Evolutionary conservation across 2,797 vertebrate genomes (phyloP).

Genomic region (Sternarchorhynchus goeldii): DNA sequence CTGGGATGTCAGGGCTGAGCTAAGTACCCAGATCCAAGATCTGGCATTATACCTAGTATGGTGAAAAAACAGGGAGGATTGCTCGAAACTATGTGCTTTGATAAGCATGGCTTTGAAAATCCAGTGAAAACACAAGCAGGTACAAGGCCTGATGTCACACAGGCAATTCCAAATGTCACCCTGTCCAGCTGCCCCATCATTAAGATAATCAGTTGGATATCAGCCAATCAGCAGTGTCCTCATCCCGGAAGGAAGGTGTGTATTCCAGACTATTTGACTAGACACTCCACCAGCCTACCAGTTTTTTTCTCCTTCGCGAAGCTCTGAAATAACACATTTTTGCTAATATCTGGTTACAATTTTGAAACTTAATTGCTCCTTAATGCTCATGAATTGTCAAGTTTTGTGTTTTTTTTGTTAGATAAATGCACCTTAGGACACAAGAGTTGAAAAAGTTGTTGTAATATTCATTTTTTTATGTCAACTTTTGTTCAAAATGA

Average conservation of each 20-base stretch:
- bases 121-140: slow-evolving; percentile 68
- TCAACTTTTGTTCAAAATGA: slow-evolving; percentile 61
- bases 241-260: slow-evolving; percentile 32
- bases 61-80: slow-evolving; percentile 64
- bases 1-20: no score
- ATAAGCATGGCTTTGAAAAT: slow-evolving; percentile 72
- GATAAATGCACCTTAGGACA: background rate
- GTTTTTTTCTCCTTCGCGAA: background rate
- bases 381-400: no score
- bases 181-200: slow-evolving; percentile 53
- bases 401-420: background rate
- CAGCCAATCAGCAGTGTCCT: slow-evolving; percentile 30
- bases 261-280: slow-evolving; percentile 6
- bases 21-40: background rate
- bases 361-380: no score
- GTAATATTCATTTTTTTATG: slow-evolving; percentile 59
- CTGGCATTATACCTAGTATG: slow-evolving; percentile 30
- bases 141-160: slow-evolving; percentile 47
- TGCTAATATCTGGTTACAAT: background rate
- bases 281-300: background rate
- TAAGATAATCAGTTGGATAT: slow-evolving; percentile 55
- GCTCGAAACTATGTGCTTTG: slow-evolving; percentile 76
- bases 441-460: slow-evolving; percentile 15
- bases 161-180: slow-evolving; percentile 42
- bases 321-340: background rate